phyloP scores from a whole-genome alignment of 1,140 invertebrate genomes.

The Panagrolaimus sp. region DNA sequence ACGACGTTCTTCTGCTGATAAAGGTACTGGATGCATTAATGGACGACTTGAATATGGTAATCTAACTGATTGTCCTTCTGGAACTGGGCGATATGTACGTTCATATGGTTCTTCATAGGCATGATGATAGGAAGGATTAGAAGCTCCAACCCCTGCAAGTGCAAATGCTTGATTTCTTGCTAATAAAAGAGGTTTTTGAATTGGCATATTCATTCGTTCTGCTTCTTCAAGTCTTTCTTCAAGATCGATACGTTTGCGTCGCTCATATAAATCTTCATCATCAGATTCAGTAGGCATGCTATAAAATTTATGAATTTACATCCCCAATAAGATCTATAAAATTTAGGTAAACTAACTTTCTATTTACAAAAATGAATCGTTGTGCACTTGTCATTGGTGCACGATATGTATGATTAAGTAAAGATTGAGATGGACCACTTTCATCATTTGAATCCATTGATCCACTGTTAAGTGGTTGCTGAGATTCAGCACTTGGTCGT shows the following conservation, averaged over 20 bases:
- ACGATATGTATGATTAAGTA: conserved; percentile 6
- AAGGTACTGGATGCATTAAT: neutral
- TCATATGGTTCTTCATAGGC: conserved; percentile 45
- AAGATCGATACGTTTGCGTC: conserved; percentile 41
- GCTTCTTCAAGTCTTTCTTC: conserved; percentile 61
- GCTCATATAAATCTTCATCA: conserved; percentile 59
- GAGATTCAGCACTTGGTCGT: conserved; percentile 33
- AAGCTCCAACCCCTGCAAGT: conserved; percentile 64
- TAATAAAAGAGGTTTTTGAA: conserved; percentile 60
- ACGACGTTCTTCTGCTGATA: neutral
- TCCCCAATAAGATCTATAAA: neutral
- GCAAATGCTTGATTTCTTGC: conserved; percentile 73
- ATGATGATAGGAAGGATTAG: conserved; percentile 46
- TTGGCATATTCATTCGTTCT: conserved; percentile 62
- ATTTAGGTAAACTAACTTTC: conserved; percentile 21
- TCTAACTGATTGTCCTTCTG: conserved; percentile 36
- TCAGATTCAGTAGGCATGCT: conserved; percentile 66
- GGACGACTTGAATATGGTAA: conserved; percentile 3
- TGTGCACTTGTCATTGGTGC: conserved; percentile 14
- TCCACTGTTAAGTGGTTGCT: conserved; percentile 31
- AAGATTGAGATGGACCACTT: conserved; percentile 1
- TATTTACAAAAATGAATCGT: conserved; percentile 33
- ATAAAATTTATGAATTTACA: conserved; percentile 11
- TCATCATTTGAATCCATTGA: conserved; percentile 38
- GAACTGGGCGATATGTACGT: conserved; percentile 57